Evolutionary conservation across 2,888 invertebrate species (phyloP).

Genomic region (Acrocyrtus sp.): DNA sequence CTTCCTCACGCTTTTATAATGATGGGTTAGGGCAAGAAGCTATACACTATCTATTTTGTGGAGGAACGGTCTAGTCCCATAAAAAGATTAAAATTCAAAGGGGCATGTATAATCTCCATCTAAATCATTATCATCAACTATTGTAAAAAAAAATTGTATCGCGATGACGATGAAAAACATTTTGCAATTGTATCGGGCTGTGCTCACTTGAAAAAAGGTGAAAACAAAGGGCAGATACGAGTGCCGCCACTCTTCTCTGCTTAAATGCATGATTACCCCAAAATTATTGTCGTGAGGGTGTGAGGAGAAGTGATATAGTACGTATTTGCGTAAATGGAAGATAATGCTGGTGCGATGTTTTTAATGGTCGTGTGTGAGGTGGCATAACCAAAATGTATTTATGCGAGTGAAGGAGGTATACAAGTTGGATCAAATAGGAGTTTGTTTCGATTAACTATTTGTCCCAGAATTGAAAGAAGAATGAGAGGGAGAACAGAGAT

Average conservation of each 20-base stretch:
- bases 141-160: constrained; percentile 11
- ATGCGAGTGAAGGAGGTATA: too few relatives aligned
- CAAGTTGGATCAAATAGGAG: too few relatives aligned
- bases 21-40: constrained; percentile 43
- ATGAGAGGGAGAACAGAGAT: background rate
- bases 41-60: constrained; percentile 4
- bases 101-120: background rate
- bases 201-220: constrained; percentile 41
- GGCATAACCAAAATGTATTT: too few relatives aligned
- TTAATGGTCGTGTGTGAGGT: background rate
- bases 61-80: background rate
- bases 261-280: background rate
- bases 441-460: too few relatives aligned
- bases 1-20: constrained; percentile 44
- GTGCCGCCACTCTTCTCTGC: constrained; percentile 21
- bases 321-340: constrained; percentile 5
- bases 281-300: constrained; percentile 5
- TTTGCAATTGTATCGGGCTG: too few relatives aligned
- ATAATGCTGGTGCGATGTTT: background rate
- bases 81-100: background rate
- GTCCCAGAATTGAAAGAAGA: too few relatives aligned
- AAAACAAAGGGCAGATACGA: constrained; percentile 49
- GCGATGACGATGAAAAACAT: constrained; percentile 6
- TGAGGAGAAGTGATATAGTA: background rate
- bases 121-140: background rate